Evolutionary conservation across 2,797 vertebrate genomes (phyloP), one percentile per base, ranked within the genome.

Genomic region (Crenuchus spilurus): DNA sequence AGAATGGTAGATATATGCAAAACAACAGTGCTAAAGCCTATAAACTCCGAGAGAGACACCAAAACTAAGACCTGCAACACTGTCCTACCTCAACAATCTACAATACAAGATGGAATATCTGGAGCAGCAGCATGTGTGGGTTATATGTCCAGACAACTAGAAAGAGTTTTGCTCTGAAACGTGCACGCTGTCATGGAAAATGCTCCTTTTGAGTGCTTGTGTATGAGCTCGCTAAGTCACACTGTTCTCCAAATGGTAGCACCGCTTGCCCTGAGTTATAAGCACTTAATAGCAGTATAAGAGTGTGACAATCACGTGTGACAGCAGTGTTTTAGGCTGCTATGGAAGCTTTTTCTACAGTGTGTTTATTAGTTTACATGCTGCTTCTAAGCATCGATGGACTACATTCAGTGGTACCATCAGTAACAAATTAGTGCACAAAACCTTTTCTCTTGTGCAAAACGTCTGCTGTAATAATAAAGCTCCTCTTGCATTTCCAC

Each of bases 221-320:
- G 39, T n/a, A 35, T 2, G 16, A 0, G 18, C 51, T 60, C n/a
- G 24, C 20, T 55, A 41, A 33, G 41, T 68, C 73, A 51, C 13
- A 68, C 62, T 60, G 30, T 37, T 49, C 24, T 20, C 42, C 33
- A 69, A 18, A 35, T 22, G 10, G 62, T 70, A 78, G 80, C 73
- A 79, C 70, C 63, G 58, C 58, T 77, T 54, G 72, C 75, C 80
- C 77, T 80, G 80, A 82, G 80, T 72, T 72, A 72, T 31, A 74
- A 76, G 28, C 41, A 11, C 70, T 54, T 70, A 65, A 57, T 41
- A 42, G 48, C 66, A 61, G 55, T 64, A 14, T 69, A 71, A 58
- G 35, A 66, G 65, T 28, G 67, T 41, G 74, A 77, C 69, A 72
- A 58, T 66, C 60, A 64, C 62, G 48, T 35, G 55, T 37, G 41